A percentile compares a stretch with the other conserved stretches of the same genome.
These are phyloP conservation scores for Rhyacichthys aspro DNA, from an alignment of 2,797 vertebrate genomes.

Conservation along the genomic window DNA sequence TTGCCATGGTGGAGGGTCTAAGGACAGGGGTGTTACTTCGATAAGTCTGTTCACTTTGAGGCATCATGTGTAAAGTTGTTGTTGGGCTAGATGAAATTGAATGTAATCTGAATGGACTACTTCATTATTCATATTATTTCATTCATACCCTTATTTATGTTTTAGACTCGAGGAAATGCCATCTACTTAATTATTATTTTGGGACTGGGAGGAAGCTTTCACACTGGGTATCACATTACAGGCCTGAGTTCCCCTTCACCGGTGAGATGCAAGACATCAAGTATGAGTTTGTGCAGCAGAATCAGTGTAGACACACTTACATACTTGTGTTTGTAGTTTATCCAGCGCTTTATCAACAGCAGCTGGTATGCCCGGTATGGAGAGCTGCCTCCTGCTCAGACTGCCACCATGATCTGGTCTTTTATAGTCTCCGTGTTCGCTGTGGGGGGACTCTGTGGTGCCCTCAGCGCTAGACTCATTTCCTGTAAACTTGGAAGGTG, in stretches of 20 bases:
- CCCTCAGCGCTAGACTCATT: slow-evolving; percentile 67
- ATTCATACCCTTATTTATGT: not conserved
- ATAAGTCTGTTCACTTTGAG: too few species aligned
- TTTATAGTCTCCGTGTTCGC: slow-evolving; percentile 79
- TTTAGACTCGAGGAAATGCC: slow-evolving; percentile 71
- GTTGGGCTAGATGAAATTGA: too few species aligned
- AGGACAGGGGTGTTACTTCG: too few species aligned
- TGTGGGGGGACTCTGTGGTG: slow-evolving; percentile 80
- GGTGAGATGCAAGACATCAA: slow-evolving; percentile 64
- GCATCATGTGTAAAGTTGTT: too few species aligned
- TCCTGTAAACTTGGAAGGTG: slow-evolving; percentile 82
- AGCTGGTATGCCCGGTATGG: slow-evolving; percentile 79
- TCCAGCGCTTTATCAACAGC: slow-evolving; percentile 83
- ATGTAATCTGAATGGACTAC: not conserved
- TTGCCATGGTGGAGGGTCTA: too few species aligned
- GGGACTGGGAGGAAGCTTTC: slow-evolving; percentile 85
- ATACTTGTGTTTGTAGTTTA: slow-evolving; percentile 67
- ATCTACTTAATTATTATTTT: slow-evolving; percentile 77
- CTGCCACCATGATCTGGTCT: slow-evolving; percentile 83
- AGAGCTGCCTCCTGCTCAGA: slow-evolving; percentile 61
- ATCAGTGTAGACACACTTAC: not conserved
- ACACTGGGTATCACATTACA: slow-evolving; percentile 80
- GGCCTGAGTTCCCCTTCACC: slow-evolving; percentile 85
- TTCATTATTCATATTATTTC: too few species aligned
- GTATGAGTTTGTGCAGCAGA: not conserved